Percentiles rank a stretch among this genome's conserved stretches.
phyloP scores from a whole-genome alignment of 2,113 vertebrate species.

The Prietella phreatophila region DNA sequence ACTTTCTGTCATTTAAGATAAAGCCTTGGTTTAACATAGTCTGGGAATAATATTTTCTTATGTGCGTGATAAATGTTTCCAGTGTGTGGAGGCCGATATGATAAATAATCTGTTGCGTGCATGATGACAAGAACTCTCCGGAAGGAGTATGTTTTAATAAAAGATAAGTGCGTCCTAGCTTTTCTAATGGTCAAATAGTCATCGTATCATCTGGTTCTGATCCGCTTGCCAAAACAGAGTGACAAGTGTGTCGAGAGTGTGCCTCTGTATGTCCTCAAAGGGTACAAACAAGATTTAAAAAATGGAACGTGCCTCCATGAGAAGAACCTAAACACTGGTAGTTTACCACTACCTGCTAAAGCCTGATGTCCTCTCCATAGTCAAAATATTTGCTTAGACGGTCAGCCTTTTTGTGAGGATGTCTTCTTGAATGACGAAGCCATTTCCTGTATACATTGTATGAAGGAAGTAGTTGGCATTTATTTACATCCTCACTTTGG shows the following conservation, averaged over 20 bases:
- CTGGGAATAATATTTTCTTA: not conserved
- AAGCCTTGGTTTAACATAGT: not conserved
- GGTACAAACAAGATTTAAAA: constrained; percentile 2
- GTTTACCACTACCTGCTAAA: constrained; percentile 45
- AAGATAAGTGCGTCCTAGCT: constrained; percentile 2
- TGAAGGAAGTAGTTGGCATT: constrained; percentile 52
- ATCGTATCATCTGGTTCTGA: not conserved
- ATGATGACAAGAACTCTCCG: not conserved
- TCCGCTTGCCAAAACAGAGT: not conserved
- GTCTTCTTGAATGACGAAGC: constrained; percentile 23
- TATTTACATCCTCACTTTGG: constrained; percentile 51
- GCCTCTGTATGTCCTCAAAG: not conserved
- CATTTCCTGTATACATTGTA: constrained; percentile 54
- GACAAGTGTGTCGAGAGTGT: not conserved
- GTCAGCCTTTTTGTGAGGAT: constrained; percentile 28
- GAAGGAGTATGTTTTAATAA: constrained; percentile 27
- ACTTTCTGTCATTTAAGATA: not conserved
- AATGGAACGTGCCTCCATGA: not conserved
- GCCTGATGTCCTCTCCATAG: constrained; percentile 27
- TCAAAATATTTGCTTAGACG: constrained; percentile 63
- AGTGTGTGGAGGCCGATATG: not conserved
- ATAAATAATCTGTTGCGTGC: not conserved
- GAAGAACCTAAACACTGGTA: constrained; percentile 45
- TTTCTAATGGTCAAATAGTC: constrained; percentile 26
- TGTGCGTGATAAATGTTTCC: not conserved